Conservation (phyloP, 2,797 vertebrate genomes). For the Sandelia bainsii region DNA sequence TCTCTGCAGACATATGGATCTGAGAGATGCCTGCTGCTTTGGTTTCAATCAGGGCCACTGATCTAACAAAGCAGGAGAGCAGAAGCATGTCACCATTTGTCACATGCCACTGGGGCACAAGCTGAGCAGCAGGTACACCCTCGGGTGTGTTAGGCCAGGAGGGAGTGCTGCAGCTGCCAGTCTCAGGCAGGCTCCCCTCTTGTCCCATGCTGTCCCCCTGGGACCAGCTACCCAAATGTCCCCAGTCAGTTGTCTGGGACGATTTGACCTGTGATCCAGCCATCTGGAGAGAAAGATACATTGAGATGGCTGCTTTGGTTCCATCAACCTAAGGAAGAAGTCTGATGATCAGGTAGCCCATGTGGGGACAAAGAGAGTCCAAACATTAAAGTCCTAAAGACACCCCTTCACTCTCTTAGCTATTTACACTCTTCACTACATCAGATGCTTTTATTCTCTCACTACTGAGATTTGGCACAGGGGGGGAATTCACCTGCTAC, state of each 20-base stretch:
- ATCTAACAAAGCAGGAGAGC: constrained; percentile 77
- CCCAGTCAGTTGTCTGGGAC: constrained; percentile 71
- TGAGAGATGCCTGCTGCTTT: constrained; percentile 71
- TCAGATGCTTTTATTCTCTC: constrained; percentile 47
- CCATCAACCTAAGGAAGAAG: constrained; percentile 65
- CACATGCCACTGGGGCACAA: constrained; percentile 80
- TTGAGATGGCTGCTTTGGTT: constrained; percentile 57
- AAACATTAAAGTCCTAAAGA: constrained; percentile 37
- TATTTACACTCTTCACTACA: constrained; percentile 26
- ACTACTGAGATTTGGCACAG: constrained; percentile 11
- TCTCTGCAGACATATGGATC: constrained; percentile 75
- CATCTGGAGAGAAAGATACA: constrained; percentile 71
- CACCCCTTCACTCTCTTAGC: constrained; percentile 15
- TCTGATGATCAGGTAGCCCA: constrained; percentile 58
- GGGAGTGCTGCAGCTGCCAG: constrained; percentile 75
- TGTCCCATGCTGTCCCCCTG: constrained; percentile 65
- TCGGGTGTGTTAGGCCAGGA: constrained; percentile 72
- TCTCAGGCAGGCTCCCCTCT: constrained; percentile 73
- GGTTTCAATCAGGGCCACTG: constrained; percentile 71
- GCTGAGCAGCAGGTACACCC: constrained; percentile 83
- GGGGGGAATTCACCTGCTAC: constrained; percentile 66
- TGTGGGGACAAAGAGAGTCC: constrained; percentile 61
- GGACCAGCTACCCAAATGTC: constrained; percentile 77
- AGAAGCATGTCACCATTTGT: constrained; percentile 85
- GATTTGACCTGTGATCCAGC: constrained; percentile 74